Evolutionary conservation across 2,113 vertebrate genomes (phyloP).

Genomic region (Picathartes gymnocephalus): DNA sequence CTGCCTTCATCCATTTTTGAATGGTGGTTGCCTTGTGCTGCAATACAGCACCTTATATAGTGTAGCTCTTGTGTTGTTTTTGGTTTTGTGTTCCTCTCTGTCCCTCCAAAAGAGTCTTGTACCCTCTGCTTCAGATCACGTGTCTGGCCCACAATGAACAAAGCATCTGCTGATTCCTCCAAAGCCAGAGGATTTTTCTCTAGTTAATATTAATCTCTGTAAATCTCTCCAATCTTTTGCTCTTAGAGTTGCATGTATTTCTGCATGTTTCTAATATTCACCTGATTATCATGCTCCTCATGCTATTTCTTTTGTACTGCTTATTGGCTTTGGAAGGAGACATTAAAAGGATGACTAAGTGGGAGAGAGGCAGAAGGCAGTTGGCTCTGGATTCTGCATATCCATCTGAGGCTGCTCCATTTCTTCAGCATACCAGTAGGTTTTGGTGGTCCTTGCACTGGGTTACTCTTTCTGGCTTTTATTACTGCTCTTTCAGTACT

Average conservation of each 20-base stretch:
- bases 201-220: not conserved
- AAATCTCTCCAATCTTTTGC: slow-evolving; percentile 22
- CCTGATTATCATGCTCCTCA: not conserved
- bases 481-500: not conserved
- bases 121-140: not conserved
- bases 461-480: not conserved
- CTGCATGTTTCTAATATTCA: not conserved
- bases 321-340: not conserved
- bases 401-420: fast-evolving
- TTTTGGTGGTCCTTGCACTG: not conserved
- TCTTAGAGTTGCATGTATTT: not conserved
- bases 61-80: fast-evolving
- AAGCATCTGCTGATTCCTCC: slow-evolving; percentile 30
- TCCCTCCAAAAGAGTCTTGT: not conserved
- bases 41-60: not conserved
- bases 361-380: not conserved
- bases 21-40: not conserved
- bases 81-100: not conserved
- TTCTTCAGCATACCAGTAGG: not conserved
- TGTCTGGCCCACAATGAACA: not conserved
- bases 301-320: not conserved
- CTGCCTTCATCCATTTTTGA: not conserved
- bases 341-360: not conserved
- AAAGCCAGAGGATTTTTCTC: slow-evolving; percentile 30
- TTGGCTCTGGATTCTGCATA: not conserved